Conservation (phyloP, 2,113 vertebrate species). For the Saccopteryx leptura region DNA sequence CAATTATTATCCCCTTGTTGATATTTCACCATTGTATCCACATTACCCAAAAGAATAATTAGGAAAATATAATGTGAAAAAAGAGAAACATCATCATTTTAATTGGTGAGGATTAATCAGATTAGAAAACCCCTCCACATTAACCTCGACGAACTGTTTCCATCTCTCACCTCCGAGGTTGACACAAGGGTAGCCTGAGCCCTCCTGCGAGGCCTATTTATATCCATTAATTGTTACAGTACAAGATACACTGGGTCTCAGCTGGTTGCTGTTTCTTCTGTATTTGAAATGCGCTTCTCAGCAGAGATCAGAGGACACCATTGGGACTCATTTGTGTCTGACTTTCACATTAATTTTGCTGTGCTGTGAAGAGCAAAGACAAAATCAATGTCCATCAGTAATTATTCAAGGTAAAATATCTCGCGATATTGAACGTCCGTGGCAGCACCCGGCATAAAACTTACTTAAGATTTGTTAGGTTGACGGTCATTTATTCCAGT, state of each 20-base stretch:
- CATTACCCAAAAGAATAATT: conserved; percentile 74
- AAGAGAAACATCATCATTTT: conserved; percentile 81
- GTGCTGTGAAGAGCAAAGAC: conserved; percentile 92
- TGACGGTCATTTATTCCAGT: conserved; percentile 87
- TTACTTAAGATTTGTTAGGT: conserved; percentile 88
- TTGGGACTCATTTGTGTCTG: conserved; percentile 91
- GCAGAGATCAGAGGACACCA: conserved; percentile 89
- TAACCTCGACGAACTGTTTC: conserved; percentile 87
- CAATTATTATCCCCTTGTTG: conserved; percentile 76
- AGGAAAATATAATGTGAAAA: conserved; percentile 79
- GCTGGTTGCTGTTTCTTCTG: conserved; percentile 87
- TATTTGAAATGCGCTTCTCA: conserved; percentile 88
- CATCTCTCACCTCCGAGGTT: conserved; percentile 89
- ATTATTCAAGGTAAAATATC: conserved; percentile 92
- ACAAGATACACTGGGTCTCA: conserved; percentile 84
- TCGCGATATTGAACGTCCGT: conserved; percentile 89
- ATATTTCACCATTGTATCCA: conserved; percentile 66
- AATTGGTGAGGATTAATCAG: conserved; percentile 81
- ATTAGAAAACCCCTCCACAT: conserved; percentile 81
- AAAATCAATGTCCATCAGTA: conserved; percentile 93
- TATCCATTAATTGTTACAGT: conserved; percentile 90
- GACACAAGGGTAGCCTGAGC: conserved; percentile 87
- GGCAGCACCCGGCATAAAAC: conserved; percentile 86
- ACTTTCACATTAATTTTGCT: conserved; percentile 93
- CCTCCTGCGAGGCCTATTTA: conserved; percentile 87